A percentile compares a stretch with the other conserved stretches of the same genome.
Conservation (phyloP, 2,888 invertebrate species). For the Tetanocera ferruginea region DNA sequence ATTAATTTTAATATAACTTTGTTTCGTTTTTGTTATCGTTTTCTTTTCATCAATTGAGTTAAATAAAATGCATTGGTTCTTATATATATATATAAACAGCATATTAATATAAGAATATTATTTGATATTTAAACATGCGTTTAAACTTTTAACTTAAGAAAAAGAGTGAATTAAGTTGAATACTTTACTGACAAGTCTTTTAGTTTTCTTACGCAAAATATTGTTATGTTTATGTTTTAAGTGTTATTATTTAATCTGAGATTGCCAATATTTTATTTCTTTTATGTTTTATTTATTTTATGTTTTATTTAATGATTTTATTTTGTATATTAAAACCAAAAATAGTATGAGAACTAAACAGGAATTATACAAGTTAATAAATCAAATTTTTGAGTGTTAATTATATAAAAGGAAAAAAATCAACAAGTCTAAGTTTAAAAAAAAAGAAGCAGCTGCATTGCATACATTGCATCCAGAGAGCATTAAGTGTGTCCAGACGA, state of each 20-base stretch:
- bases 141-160: conserved; percentile 1
- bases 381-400: conserved; percentile 5
- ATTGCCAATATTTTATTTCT: too few relatives aligned
- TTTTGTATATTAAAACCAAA: background rate
- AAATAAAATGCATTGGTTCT: background rate
- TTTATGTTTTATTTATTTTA: too few relatives aligned
- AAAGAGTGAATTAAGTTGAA: background rate
- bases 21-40: conserved; percentile 24
- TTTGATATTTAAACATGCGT: background rate
- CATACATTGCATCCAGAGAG: too few relatives aligned
- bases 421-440: too few relatives aligned
- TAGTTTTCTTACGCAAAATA: background rate
- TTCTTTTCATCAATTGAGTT: conserved; percentile 26
- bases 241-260: background rate
- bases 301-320: background rate
- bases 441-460: too few relatives aligned
- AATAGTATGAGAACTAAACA: background rate
- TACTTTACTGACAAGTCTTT: conserved; percentile 2
- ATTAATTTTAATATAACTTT: conserved; percentile 32
- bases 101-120: background rate
- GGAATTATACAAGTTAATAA: background rate
- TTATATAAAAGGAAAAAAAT: background rate
- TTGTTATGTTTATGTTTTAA: conserved; percentile 14
- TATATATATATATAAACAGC: background rate
- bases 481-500: too few relatives aligned